phyloP scores from a whole-genome alignment of 2,888 invertebrate genomes.

The Pharmacophagus antenor region DNA sequence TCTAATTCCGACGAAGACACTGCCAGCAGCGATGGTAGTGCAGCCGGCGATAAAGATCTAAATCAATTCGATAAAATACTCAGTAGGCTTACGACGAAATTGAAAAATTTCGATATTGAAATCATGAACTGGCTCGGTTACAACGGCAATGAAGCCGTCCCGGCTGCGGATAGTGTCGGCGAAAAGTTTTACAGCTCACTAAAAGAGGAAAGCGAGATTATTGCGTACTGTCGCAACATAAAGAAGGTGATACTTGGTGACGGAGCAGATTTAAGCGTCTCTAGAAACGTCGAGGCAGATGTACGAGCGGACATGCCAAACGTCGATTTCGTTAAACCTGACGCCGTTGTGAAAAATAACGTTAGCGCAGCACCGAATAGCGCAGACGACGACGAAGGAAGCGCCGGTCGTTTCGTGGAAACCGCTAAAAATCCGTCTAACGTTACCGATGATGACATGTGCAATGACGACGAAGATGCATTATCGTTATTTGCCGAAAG shows the following conservation, averaged over 20 bases:
- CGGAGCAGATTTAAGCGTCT: too few relatives aligned
- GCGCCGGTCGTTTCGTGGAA: too few relatives aligned
- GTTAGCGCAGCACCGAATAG: neutral
- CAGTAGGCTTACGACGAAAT: slow-evolving; percentile 25
- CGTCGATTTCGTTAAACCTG: slow-evolving; percentile 13
- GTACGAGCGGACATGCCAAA: neutral
- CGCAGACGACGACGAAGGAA: neutral
- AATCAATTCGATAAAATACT: slow-evolving; percentile 17
- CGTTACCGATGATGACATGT: neutral
- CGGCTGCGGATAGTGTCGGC: slow-evolving; percentile 36
- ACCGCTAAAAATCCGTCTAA: neutral
- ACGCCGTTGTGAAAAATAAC: neutral
- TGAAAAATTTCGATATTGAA: slow-evolving; percentile 48
- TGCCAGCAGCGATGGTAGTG: neutral
- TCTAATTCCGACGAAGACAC: neutral
- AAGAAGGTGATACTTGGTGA: slow-evolving; percentile 32
- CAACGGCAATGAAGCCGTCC: slow-evolving; percentile 35
- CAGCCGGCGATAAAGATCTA: neutral
- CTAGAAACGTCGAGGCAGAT: slow-evolving; percentile 10
- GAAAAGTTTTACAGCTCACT: slow-evolving; percentile 44
- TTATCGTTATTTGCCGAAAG: slow-evolving; percentile 68
- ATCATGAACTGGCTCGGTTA: slow-evolving; percentile 50
- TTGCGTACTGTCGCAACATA: slow-evolving; percentile 42
- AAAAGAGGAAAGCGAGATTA: slow-evolving; percentile 46
- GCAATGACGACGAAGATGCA: slow-evolving; percentile 60